Conservation (phyloP, 1,140 invertebrate species). For the Philopotamus ludificatus region DNA sequence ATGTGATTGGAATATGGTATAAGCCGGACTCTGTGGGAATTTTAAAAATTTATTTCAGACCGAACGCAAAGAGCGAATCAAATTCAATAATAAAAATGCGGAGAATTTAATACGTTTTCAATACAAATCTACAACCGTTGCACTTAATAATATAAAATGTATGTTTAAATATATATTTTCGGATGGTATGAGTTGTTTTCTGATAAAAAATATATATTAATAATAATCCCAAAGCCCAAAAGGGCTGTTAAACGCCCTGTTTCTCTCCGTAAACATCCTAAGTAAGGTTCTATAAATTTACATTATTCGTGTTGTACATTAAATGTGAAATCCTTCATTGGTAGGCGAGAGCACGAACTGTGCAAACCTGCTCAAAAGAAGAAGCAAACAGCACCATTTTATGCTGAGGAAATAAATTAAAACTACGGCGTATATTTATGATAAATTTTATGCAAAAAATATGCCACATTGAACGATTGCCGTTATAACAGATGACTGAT, state of each 20-base stretch:
- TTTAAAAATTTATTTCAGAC: too few species aligned
- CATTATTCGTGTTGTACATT: constrained; percentile 31
- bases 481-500: too few species aligned
- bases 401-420: too few species aligned
- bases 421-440: too few species aligned
- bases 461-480: too few species aligned
- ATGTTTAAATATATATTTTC: too few species aligned
- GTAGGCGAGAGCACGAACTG: constrained; percentile 29
- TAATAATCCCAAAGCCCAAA: constrained; percentile 27
- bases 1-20: constrained; percentile 29
- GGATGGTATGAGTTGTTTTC: neutral
- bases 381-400: constrained; percentile 19
- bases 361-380: constrained; percentile 17
- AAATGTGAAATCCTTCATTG: constrained; percentile 29
- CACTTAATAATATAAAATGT: too few species aligned
- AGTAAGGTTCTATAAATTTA: constrained; percentile 30
- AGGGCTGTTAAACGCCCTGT: constrained; percentile 26
- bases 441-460: too few species aligned
- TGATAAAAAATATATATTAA: constrained; percentile 9
- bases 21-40: neutral
- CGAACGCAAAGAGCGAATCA: too few species aligned
- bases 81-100: too few species aligned
- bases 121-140: too few species aligned
- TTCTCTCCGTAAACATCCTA: constrained; percentile 26
- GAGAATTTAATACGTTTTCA: too few species aligned